phyloP scores from a whole-genome alignment of 1,140 invertebrate species.

The Brachionus koreanus region DNA sequence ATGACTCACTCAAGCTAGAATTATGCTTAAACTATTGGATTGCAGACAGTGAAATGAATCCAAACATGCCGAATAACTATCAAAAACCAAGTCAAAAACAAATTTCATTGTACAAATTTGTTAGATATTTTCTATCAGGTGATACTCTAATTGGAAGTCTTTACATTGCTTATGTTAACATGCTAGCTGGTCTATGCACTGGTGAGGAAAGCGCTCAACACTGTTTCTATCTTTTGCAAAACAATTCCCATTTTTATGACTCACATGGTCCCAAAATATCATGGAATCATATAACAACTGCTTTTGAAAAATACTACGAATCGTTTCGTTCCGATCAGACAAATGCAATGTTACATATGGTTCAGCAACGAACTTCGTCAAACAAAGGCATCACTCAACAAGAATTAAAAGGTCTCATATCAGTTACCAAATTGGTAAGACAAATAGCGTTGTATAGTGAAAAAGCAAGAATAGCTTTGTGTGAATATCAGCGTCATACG shows the following conservation, averaged over 20 bases:
- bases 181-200: constrained; percentile 76
- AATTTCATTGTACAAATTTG: constrained; percentile 81
- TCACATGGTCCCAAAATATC: constrained; percentile 49
- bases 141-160: constrained; percentile 77
- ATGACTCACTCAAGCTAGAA: constrained; percentile 70
- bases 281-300: constrained; percentile 19
- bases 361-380: constrained; percentile 55
- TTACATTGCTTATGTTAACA: constrained; percentile 79
- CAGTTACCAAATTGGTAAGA: constrained; percentile 72
- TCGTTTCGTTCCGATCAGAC: constrained; percentile 7
- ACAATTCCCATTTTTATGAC: constrained; percentile 59
- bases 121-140: constrained; percentile 69
- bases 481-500: not conserved
- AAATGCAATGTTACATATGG: constrained; percentile 61
- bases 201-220: constrained; percentile 69
- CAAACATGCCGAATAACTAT: constrained; percentile 38
- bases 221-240: constrained; percentile 79
- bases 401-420: constrained; percentile 79
- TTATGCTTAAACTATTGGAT: constrained; percentile 68
- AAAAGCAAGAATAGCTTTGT: constrained; percentile 16
- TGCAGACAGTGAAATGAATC: constrained; percentile 45
- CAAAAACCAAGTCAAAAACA: constrained; percentile 56
- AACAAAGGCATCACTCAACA: constrained; percentile 70
- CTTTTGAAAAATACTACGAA: constrained; percentile 37
- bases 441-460: constrained; percentile 66